Evolutionary conservation across 2,888 invertebrate species (phyloP), one percentile per base, ranked within the genome.

Genomic region (Byasa hedistus): DNA sequence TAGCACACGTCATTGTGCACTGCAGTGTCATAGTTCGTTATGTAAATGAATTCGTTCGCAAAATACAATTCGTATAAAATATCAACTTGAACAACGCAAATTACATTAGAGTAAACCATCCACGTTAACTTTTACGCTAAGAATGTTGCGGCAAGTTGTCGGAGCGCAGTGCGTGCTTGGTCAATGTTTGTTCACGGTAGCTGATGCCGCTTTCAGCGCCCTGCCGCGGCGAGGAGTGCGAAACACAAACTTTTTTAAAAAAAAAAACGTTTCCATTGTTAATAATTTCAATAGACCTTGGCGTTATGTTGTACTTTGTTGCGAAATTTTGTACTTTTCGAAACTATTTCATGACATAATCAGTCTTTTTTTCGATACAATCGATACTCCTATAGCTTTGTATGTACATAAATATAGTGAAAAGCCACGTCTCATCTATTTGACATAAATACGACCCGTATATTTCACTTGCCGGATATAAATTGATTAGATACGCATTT

Each of bases 61-160:
- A 86, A 79, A 70, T 76, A 69, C 76, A 79, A 71, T 79, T 85
- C 81, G 82, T 77, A 48, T n/a, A 4, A 79, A 78, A 81, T 75
- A 81, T 83, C 84, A 85, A 89, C 85, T 87, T 77, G 77, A 82
- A 82, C 89, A 83, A 87, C 87, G 89, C 91, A 91, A 84, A 91
- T 91, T 90, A 80, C 89, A 85, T 87, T 39, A 90, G 90, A 91
- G 91, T 90, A 90, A 89, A 91, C 91, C 91, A 86, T 88, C 80
- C 90, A 84, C 89, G 85, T 75, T 91, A 89, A 91, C 91, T 91
- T 91, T 91, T 91, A 91, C 91, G 82, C 86, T 89, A 91, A 87
- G 91, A 91, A 91, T 91, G 91, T 90, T 91, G 90, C 91, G 90
- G 89, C 80, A 82, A 88, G 88, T 85, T 75, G 87, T 84, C 83